phyloP scores from a whole-genome alignment of 2,797 vertebrate species.

The Coregonus suidteri region DNA sequence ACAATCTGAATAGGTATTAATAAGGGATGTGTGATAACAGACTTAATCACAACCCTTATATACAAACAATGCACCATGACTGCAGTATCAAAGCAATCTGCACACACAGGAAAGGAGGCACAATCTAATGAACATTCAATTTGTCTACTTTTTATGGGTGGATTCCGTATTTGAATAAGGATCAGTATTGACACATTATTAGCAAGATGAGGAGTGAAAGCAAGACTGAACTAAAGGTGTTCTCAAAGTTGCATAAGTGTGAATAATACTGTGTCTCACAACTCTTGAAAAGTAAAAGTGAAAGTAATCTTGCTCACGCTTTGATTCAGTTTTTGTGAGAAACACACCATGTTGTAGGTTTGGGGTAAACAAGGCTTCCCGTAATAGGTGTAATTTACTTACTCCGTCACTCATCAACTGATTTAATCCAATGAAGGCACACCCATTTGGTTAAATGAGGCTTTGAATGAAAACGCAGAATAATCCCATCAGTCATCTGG shows the following conservation, averaged over 20 bases:
- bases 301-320: neutral
- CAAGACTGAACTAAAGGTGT: slow-evolving; percentile 19
- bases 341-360: neutral
- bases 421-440: neutral
- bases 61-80: slow-evolving; percentile 54
- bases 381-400: neutral
- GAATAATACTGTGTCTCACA: neutral
- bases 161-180: slow-evolving; percentile 32
- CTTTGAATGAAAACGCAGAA: neutral
- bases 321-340: neutral
- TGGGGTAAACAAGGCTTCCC: neutral
- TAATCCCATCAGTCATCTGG: neutral
- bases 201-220: slow-evolving; percentile 30
- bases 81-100: slow-evolving; percentile 44
- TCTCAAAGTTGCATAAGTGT: neutral
- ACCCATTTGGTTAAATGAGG: neutral
- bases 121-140: slow-evolving; percentile 68
- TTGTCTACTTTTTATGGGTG: slow-evolving; percentile 33
- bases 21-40: slow-evolving; percentile 52
- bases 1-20: slow-evolving; percentile 63
- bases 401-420: neutral
- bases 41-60: slow-evolving; percentile 38
- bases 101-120: slow-evolving; percentile 47
- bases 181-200: slow-evolving; percentile 40
- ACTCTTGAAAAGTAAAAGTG: neutral